Evolutionary conservation across 2,113 vertebrate species (phyloP).

Genomic region (Pseudorectes ferrugineus): DNA sequence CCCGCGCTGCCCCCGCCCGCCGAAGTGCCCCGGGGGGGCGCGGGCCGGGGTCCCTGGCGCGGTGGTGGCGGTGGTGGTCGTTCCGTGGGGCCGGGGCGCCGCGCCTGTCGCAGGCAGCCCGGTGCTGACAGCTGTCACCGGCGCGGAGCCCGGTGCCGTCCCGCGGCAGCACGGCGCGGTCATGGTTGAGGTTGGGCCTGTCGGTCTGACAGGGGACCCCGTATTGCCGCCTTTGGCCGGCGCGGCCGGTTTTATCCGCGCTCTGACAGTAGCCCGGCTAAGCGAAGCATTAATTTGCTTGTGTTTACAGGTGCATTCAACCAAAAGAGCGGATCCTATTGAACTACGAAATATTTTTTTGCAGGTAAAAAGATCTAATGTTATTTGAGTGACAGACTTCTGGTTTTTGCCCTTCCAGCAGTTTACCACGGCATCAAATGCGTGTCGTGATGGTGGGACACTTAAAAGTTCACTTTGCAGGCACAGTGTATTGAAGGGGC

Average conservation of each 20-base stretch:
- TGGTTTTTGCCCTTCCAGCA: background rate
- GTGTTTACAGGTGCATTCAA: slow-evolving; percentile 81
- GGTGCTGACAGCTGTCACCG: slow-evolving; percentile 40
- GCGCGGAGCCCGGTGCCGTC: background rate
- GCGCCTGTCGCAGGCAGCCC: background rate
- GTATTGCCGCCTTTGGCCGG: background rate
- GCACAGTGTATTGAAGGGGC: background rate
- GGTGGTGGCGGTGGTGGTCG: background rate
- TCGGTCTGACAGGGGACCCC: background rate
- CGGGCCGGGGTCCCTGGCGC: background rate
- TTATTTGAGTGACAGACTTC: background rate
- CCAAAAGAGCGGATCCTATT: slow-evolving; percentile 87
- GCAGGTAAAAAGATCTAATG: slow-evolving; percentile 78
- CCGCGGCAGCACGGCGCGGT: background rate
- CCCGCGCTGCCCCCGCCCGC: background rate
- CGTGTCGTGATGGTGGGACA: rapidly evolving
- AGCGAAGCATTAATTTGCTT: slow-evolving; percentile 11
- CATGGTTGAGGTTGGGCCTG: background rate
- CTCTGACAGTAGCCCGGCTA: background rate
- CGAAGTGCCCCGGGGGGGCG: background rate
- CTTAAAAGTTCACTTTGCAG: background rate
- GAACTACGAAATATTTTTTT: slow-evolving; percentile 88
- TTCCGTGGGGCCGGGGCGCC: background rate
- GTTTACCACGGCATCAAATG: rapidly evolving
- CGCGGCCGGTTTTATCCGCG: background rate